These are phyloP conservation scores for Vimba vimba DNA, from an alignment of 2,113 vertebrate species.

Conservation along the genomic window DNA sequence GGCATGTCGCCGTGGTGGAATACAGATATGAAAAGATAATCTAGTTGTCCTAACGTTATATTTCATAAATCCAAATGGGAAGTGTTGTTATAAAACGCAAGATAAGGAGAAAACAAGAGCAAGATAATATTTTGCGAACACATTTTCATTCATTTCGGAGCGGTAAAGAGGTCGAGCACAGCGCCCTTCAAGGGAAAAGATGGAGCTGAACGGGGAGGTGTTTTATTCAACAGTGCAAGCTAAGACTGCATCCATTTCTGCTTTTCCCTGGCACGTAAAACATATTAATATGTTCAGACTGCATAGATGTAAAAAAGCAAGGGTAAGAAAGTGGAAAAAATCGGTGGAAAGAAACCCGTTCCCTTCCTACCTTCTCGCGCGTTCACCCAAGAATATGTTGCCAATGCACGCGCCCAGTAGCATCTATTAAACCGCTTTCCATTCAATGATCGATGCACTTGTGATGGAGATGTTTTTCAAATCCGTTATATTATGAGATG, in stretches of 20 bases:
- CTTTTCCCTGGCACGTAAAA: not conserved
- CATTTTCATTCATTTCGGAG: not conserved
- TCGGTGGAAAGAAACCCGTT: slow-evolving; percentile 3
- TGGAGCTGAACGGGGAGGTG: slow-evolving; percentile 7
- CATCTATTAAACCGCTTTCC: slow-evolving; percentile 34
- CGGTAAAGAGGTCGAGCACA: slow-evolving; percentile 45
- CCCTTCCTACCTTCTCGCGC: slow-evolving; percentile 30
- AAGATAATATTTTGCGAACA: not conserved
- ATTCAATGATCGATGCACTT: slow-evolving; percentile 25
- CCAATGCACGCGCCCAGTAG: not conserved
- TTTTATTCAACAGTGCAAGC: not conserved
- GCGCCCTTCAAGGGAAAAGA: slow-evolving; percentile 51
- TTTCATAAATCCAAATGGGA: not conserved
- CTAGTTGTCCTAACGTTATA: not conserved
- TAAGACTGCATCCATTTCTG: not conserved
- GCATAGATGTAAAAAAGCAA: not conserved
- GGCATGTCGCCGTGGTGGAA: not conserved
- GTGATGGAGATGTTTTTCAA: not conserved
- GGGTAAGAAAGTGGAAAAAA: not conserved
- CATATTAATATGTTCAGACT: not conserved
- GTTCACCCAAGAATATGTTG: slow-evolving; percentile 10
- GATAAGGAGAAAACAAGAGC: not conserved
- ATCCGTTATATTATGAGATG: slow-evolving; percentile 9
- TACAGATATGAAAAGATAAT: not conserved
- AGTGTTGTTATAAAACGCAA: not conserved